Base-by-base conservation (phyloP, 2,113 vertebrate species). In the Syngnathus typhle region DNA sequence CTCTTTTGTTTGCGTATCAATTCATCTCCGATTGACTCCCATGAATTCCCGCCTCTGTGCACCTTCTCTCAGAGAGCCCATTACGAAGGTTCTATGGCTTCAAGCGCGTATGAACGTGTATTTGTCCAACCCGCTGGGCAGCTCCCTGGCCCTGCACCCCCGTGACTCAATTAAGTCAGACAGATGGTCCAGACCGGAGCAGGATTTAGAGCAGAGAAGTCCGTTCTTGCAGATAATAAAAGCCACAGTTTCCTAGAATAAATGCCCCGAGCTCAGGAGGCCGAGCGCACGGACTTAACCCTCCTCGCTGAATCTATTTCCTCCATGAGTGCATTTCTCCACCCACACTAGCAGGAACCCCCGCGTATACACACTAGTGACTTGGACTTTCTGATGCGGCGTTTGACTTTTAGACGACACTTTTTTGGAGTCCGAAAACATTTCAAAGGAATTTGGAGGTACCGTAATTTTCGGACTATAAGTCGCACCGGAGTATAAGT, bases 151-250 rank as follows among this genome's bases (percentile, higher is more conserved):
- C 75, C 65, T 82, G 84, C 85, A 88, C 89, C 89, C 89, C 67
- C 71, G 90, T 88, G 89, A 91, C 88, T 89, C 91, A 90, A 91
- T 91, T 91, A 91, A 75, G 80, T 63, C 82, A 77, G 87, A 90
- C 91, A 92, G 90, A 92, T 91, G 91, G 90, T 84, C 76, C 84
- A 73, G 79, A 87, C 87, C 85, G 78, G 82, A 80, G 86, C 81
- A 84, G 82, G 86, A 89, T 91, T 88, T 84, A 88, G 88, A 91
- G 89, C 89, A 76, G 85, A 89, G 89, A 86, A 75, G 75, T 84
- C 73, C 82, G 13, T 85, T 89, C 81, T 84, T 72, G 82, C 84
- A 86, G 81, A 83, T 90, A 90, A 90, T 91, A 88, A 89, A 90
- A 83, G 85, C 86, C 74, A 79, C 85, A 83, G 81, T 86, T 87